phyloP scores from a whole-genome alignment of 2,113 vertebrate genomes.

The Sitta europaea region DNA sequence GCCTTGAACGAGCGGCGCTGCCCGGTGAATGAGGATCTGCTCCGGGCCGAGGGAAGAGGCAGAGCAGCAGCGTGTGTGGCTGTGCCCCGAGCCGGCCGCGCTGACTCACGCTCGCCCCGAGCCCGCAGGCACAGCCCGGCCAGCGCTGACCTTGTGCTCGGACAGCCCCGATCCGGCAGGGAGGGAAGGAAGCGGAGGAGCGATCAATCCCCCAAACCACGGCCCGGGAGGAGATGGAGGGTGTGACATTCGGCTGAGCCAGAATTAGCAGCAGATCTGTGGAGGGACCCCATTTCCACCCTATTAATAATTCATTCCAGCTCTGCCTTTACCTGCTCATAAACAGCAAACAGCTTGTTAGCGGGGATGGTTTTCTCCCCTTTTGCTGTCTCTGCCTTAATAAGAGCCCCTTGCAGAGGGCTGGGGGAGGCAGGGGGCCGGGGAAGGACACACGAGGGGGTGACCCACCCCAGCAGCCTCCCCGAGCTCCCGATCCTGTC shows the following conservation, averaged over 20 bases:
- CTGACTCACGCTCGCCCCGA: constrained; percentile 33
- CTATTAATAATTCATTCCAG: constrained; percentile 80
- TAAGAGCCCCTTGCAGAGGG: neutral
- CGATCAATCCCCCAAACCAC: constrained; percentile 56
- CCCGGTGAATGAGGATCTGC: neutral
- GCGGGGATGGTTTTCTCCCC: constrained; percentile 22
- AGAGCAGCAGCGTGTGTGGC: neutral
- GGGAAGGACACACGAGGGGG: neutral
- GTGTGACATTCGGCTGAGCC: constrained; percentile 45
- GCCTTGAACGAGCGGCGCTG: neutral
- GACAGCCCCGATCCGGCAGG: neutral
- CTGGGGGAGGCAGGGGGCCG: neutral
- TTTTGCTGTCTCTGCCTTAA: constrained; percentile 21
- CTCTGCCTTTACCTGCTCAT: constrained; percentile 79
- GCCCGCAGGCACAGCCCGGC: neutral
- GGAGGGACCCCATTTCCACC: constrained; percentile 73
- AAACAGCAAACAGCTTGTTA: constrained; percentile 81
- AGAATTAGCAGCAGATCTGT: constrained; percentile 66
- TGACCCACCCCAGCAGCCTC: neutral
- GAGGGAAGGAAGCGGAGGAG: neutral
- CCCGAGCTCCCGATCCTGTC: neutral
- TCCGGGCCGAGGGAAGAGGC: neutral
- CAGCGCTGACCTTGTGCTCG: constrained; percentile 60
- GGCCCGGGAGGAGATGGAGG: neutral
- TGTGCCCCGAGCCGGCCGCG: neutral